Percentiles rank a stretch among this genome's conserved stretches.
Evolutionary conservation across 2,113 vertebrate genomes (phyloP).

Genomic region (Rhea pennata): DNA sequence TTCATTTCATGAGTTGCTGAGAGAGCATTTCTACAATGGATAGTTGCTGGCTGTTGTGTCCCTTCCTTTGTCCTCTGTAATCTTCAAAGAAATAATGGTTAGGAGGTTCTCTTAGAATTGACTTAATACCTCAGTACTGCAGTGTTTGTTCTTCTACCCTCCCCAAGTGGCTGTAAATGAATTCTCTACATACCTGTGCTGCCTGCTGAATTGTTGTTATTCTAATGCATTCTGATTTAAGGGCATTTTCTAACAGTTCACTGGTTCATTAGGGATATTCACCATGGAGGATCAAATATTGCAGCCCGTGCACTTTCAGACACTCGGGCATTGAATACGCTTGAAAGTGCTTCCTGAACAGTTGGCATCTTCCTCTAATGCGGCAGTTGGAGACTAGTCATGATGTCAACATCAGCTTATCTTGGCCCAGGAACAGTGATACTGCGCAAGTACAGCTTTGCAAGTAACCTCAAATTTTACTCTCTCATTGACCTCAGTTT

Average conservation of each 20-base stretch:
- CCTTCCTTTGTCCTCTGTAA: neutral
- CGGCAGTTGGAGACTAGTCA: neutral
- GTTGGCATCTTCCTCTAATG: rapidly evolving
- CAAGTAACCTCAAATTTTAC: neutral
- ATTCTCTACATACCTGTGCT: neutral
- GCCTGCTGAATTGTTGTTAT: neutral
- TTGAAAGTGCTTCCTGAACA: neutral
- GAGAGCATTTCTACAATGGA: neutral
- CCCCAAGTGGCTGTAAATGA: rapidly evolving
- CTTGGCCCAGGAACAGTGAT: neutral
- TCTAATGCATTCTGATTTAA: neutral
- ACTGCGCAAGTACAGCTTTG: neutral
- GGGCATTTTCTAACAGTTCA: neutral
- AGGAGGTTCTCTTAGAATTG: neutral
- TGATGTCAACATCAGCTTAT: neutral
- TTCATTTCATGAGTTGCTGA: neutral
- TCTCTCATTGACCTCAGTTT: neutral
- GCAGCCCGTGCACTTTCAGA: rapidly evolving
- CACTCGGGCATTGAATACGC: neutral
- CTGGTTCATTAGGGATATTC: neutral
- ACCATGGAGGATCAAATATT: neutral
- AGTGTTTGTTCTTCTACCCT: neutral
- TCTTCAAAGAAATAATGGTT: neutral
- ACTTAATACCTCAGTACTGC: neutral
- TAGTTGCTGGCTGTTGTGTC: neutral